Conservation (phyloP, 2,888 invertebrate species). For the Eutolmus rufibarbis region DNA sequence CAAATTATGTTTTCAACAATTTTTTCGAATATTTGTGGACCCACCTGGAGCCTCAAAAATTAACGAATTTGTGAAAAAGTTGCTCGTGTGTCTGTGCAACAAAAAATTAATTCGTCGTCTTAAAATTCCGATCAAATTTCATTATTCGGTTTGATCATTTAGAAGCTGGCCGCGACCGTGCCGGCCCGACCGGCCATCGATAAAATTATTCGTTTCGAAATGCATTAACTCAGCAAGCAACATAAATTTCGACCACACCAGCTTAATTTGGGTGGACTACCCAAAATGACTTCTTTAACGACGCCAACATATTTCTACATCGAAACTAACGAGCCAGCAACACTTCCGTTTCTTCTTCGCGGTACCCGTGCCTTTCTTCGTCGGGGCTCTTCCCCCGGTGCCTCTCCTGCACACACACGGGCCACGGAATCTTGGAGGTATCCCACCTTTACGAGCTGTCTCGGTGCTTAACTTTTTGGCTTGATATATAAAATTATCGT, state of each 20-base stretch:
- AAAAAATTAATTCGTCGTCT: not conserved
- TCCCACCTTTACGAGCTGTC: constrained; percentile 11
- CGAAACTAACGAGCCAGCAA: constrained; percentile 21
- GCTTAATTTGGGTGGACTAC: not conserved
- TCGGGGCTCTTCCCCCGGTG: not conserved
- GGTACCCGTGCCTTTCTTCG: not conserved
- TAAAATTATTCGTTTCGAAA: not conserved
- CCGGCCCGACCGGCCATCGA: not conserved
- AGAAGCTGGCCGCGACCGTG: not conserved
- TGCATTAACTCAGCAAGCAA: not conserved
- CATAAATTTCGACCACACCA: constrained; percentile 12
- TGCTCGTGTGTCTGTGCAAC: not conserved
- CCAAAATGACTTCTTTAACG: constrained; percentile 16
- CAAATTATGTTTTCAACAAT: not conserved
- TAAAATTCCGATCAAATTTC: not conserved
- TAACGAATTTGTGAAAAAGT: not conserved
- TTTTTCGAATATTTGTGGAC: not conserved
- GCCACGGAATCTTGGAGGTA: not conserved
- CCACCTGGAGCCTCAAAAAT: not conserved
- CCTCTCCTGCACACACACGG: not conserved
- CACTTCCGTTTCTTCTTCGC: constrained; percentile 20
- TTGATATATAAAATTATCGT: constrained; percentile 35
- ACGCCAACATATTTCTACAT: not conserved
- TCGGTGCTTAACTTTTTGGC: constrained; percentile 36
- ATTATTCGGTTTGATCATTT: not conserved